These are phyloP conservation scores for Cephus pulcher DNA, from an alignment of 2,888 invertebrate species.

Conservation along the genomic window DNA sequence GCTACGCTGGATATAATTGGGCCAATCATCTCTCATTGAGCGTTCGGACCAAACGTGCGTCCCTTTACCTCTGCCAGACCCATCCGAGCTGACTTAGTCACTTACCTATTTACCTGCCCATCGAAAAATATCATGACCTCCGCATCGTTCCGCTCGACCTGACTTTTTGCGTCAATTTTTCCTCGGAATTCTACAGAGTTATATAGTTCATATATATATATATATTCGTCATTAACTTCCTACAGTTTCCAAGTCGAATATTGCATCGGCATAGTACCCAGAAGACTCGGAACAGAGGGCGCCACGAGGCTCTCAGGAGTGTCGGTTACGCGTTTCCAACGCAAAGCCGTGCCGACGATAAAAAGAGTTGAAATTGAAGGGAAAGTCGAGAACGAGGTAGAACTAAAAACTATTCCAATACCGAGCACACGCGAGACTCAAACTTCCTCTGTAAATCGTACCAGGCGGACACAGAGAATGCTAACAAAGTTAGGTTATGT, in stretches of 20 bases:
- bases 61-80: slow-evolving; percentile 30
- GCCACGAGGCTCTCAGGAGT: neutral
- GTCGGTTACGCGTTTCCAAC: neutral
- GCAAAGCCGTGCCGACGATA: neutral
- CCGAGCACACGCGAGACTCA: neutral
- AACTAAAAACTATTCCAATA: neutral
- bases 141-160: neutral
- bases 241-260: neutral
- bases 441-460: neutral
- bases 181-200: neutral
- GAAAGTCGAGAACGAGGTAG: neutral
- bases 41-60: slow-evolving; percentile 27
- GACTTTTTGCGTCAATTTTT: neutral
- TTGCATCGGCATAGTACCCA: neutral
- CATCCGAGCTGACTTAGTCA: slow-evolving; percentile 12
- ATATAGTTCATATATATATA: neutral
- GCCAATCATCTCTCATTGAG: slow-evolving; percentile 55
- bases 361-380: neutral
- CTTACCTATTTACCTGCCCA: slow-evolving; percentile 27
- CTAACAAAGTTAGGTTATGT: neutral
- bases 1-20: slow-evolving; percentile 56
- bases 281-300: neutral
- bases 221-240: neutral
- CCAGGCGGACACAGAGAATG: neutral
- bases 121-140: neutral